Base-by-base conservation (phyloP, 2,888 invertebrate genomes). In the Ochropleura leucogaster region DNA sequence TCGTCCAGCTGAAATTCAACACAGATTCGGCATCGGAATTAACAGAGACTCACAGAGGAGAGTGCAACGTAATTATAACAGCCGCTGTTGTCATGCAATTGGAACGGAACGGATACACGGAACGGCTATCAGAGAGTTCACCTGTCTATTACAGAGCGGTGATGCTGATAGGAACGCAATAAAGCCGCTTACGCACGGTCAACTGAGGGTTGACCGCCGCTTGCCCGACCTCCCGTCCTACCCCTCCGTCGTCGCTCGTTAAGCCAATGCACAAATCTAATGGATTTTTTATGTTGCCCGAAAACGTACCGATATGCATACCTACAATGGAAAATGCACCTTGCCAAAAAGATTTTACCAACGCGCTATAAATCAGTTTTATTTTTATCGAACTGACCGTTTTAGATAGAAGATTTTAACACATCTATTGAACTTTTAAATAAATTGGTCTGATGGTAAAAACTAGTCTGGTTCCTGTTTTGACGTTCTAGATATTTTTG, bases 251-350 rank as follows among this genome's bases (percentile, higher is more conserved):
- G 77, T 78, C 82, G 84, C 88, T 89, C 88, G 92, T 88, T 90
- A 89, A 88, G 92, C 91, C 91, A 91, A 89, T 92, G 93, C 93
- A 93, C 92, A 92, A 93, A 93, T 93, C 93, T 94, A 94, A 94
- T 94, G 94, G 94, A 93, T 90, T 94, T 94, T 94, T 94, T 94
- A 93, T 94, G 94, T 94, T 92, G 86, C 89, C 90, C 87, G 84
- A 90, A 92, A 92, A 90, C 87, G 89, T 90, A 89, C 85, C 89
- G 87, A 92, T 91, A 92, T 93, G 91, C 91, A 92, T 92, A 62
- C 44, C 44, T 62, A 90, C 93, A 93, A 92, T 90, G 89, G 90
- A 85, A 90, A 91, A 92, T 90, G 91, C 90, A 92, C 89, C 91
- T 92, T 92, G 92, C 93, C 92, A 93, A 94, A 92, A 91, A 89